These are phyloP conservation scores for Ptilonorhynchus violaceus DNA, from an alignment of 2,113 vertebrate genomes.

Conservation along the genomic window DNA sequence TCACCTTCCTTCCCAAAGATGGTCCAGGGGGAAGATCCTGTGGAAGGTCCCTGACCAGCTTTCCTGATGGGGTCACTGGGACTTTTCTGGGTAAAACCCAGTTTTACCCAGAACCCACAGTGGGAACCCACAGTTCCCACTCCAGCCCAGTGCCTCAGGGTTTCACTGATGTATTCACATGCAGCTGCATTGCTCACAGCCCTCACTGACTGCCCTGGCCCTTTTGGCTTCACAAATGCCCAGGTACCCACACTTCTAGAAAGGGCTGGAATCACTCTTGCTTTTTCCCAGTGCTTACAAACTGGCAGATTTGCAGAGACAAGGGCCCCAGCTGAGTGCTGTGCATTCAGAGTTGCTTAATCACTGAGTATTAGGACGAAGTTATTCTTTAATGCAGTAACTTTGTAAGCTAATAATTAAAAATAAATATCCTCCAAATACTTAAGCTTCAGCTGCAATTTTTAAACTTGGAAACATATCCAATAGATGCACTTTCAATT, in stretches of 20 bases:
- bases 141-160: background rate
- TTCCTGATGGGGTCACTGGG: background rate
- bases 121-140: rapidly evolving
- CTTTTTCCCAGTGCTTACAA: background rate
- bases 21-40: background rate
- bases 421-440: background rate
- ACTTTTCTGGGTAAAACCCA: background rate
- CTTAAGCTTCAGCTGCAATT: background rate
- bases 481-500: background rate
- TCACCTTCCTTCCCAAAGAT: background rate
- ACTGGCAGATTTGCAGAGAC: background rate
- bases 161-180: background rate
- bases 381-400: background rate
- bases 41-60: background rate
- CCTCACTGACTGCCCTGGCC: background rate
- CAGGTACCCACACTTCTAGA: too few relatives aligned
- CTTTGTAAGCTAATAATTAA: background rate
- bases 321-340: background rate
- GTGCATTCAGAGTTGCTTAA: background rate
- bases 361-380: background rate
- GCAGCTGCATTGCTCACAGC: background rate
- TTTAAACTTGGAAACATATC: background rate
- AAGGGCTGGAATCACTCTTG: background rate
- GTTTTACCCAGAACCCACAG: too few relatives aligned
- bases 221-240: background rate